Base-by-base conservation (phyloP, 2,113 vertebrate species). In the Copsychus sechellarum region DNA sequence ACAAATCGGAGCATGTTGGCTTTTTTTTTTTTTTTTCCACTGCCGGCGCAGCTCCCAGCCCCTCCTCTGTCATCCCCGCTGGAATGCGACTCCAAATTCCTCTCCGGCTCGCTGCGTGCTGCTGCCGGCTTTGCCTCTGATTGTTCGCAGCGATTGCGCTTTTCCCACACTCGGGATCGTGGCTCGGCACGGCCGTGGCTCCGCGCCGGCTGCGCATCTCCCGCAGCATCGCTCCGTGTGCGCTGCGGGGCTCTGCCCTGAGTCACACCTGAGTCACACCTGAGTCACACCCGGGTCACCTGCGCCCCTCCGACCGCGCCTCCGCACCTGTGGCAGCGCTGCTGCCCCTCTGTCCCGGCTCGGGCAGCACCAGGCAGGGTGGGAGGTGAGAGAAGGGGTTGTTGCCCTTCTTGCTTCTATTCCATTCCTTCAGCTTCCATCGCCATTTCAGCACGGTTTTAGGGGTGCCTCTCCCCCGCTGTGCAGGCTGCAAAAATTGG, bases 111-210 rank as follows among this genome's bases (percentile, higher is more conserved):
- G 0, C 76, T 95, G 93, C 95, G 43, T 96, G 95, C 94, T 92
- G 93, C 96, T 97, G 96, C 95, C 61, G 93, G 93, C 94, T 97
- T 71, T 26, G 88, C 88, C 89, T 88, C 85, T 73, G 95, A 96
- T 96, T 86, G 93, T 92, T 95, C 16, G 90, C 90, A 92, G 94
- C 20, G 95, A 96, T 94, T 97, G 93, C 13, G 12, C 93, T 90
- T 96, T 97, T 97, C 96, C 96, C 96, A 97, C 95, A 97, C 92
- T 97, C 90, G 20, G 3, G 82, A 91, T 88, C 93, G 6, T 23
- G 90, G 93, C 93, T 91, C 13, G 94, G 93, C 4, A 82, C 77
- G 87, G 17, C 93, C 69, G 28, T 96, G 95, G 96, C 95, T 93
- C 93, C 47, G 18, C 80, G 95, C 95, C 92, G 58, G 85, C 93